phyloP scores from a whole-genome alignment of 37 sponge, comb jelly and placozoan species.

The Tethya wilhelma region DNA sequence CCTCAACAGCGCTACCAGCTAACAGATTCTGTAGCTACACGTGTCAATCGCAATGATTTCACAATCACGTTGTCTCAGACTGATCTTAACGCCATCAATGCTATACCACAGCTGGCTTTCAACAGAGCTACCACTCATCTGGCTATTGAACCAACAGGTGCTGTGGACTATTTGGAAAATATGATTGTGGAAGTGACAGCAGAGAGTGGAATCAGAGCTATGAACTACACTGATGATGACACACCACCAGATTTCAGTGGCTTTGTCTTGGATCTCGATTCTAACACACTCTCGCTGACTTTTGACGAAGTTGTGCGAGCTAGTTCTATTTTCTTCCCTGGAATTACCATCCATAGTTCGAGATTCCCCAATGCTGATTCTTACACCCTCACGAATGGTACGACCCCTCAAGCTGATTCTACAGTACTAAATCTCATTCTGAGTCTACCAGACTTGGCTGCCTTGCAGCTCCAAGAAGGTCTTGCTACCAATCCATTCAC shows the following conservation, averaged over 20 bases:
- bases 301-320: slow-evolving; percentile 86
- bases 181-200: slow-evolving; percentile 28
- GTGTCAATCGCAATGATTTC: slow-evolving; percentile 3
- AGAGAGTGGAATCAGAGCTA: slow-evolving; percentile 58
- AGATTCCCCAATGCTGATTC: not conserved
- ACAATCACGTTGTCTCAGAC: slow-evolving; percentile 46
- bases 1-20: slow-evolving; percentile 34
- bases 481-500: slow-evolving; percentile 51
- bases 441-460: slow-evolving; percentile 55
- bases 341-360: slow-evolving; percentile 62
- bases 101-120: slow-evolving; percentile 68
- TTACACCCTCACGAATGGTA: slow-evolving; percentile 57
- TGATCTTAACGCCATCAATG: slow-evolving; percentile 78
- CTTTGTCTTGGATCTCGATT: slow-evolving; percentile 71
- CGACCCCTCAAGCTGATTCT: slow-evolving; percentile 32
- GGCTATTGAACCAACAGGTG: slow-evolving; percentile 35
- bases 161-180: slow-evolving; percentile 64
- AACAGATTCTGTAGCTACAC: slow-evolving; percentile 18
- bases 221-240: slow-evolving; percentile 52
- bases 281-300: slow-evolving; percentile 72
- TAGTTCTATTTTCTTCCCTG: slow-evolving; percentile 55
- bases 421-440: slow-evolving; percentile 60
- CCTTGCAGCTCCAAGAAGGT: slow-evolving; percentile 28
- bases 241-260: slow-evolving; percentile 45
- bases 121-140: slow-evolving; percentile 50